Percentiles rank a stretch among this genome's conserved stretches.
These are phyloP conservation scores for Drosophila neoperkinsi DNA, from an alignment of 2,888 invertebrate genomes.

Conservation along the genomic window DNA sequence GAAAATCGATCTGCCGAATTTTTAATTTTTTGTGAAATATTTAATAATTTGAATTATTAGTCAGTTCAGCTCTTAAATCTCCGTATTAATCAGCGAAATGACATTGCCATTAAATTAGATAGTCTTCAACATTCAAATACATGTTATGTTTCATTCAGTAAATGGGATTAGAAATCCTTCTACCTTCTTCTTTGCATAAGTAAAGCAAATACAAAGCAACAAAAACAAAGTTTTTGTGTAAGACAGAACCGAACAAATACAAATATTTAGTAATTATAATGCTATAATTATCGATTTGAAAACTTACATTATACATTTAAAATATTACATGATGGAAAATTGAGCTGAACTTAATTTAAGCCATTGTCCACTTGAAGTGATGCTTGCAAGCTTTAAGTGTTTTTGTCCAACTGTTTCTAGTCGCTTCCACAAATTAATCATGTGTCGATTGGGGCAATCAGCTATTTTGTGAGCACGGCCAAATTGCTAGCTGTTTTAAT, in stretches of 20 bases:
- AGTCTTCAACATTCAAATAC: background rate
- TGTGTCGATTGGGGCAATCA: conserved; percentile 9
- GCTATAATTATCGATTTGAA: background rate
- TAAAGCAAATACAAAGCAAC: background rate
- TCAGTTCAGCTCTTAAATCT: no score
- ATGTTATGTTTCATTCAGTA: background rate
- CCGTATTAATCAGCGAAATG: background rate
- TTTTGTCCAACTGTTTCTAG: background rate
- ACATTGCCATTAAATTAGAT: background rate
- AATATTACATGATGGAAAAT: background rate
- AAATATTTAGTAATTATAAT: background rate
- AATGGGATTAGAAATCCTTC: background rate
- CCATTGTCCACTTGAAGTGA: background rate
- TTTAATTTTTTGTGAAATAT: no score
- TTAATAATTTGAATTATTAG: no score
- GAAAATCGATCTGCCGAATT: no score
- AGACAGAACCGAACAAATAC: background rate
- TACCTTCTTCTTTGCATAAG: background rate
- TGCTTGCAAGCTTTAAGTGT: background rate
- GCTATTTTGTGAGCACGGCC: background rate
- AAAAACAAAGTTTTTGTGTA: background rate
- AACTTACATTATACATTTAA: background rate
- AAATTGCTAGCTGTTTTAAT: conserved; percentile 67
- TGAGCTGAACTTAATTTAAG: background rate
- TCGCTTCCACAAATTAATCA: conserved; percentile 3